phyloP scores from a whole-genome alignment of 2,113 vertebrate species.

The Prietella phreatophila region DNA sequence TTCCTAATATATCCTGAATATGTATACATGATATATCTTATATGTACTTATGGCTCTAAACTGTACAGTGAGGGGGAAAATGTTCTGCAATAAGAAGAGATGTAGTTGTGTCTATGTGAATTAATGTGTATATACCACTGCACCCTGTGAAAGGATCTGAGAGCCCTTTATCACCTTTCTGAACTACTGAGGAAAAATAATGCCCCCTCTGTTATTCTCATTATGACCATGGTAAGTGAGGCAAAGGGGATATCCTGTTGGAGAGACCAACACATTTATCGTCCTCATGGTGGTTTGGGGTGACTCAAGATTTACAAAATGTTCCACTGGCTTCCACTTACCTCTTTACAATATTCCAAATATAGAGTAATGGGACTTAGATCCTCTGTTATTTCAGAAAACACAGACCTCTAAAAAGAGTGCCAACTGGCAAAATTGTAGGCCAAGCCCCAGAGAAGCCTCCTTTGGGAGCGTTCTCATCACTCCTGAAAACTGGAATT shows the following conservation, averaged over 20 bases:
- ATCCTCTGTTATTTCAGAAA: constrained; percentile 76
- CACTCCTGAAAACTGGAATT: constrained; percentile 51
- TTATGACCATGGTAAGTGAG: constrained; percentile 86
- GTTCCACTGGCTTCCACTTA: constrained; percentile 70
- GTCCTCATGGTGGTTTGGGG: constrained; percentile 72
- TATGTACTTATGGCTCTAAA: background rate
- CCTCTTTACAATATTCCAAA: constrained; percentile 66
- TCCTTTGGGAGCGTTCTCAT: constrained; percentile 51
- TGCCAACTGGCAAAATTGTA: constrained; percentile 58
- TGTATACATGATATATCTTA: background rate
- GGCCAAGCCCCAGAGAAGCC: constrained; percentile 42
- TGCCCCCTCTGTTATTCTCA: constrained; percentile 94
- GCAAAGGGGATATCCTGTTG: constrained; percentile 95
- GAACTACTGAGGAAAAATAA: constrained; percentile 87
- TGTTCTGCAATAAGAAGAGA: constrained; percentile 54
- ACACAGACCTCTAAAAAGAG: constrained; percentile 60
- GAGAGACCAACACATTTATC: constrained; percentile 94
- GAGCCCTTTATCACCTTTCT: constrained; percentile 89
- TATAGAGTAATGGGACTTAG: constrained; percentile 72
- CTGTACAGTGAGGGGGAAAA: constrained; percentile 11
- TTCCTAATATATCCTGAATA: too few species aligned
- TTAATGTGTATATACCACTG: constrained; percentile 57
- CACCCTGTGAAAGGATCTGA: constrained; percentile 72
- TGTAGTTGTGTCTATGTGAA: constrained; percentile 59
- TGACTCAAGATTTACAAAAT: constrained; percentile 77